A percentile compares a stretch with the other conserved stretches of the same genome.
These are phyloP conservation scores for Brachypalpus laphriformis DNA, from an alignment of 2,888 invertebrate species.

Conservation along the genomic window DNA sequence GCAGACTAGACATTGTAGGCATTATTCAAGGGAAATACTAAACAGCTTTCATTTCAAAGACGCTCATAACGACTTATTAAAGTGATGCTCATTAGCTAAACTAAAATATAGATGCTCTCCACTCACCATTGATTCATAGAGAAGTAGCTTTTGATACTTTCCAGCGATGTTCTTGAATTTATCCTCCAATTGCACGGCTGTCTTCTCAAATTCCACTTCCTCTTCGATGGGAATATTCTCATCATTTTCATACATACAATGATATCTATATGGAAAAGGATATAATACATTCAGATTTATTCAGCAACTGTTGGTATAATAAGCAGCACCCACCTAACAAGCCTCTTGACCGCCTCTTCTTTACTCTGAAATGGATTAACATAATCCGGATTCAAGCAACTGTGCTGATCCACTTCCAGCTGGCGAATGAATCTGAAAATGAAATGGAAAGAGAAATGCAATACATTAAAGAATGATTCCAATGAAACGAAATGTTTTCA, in stretches of 20 bases:
- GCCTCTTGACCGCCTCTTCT: slow-evolving; percentile 89
- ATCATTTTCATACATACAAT: slow-evolving; percentile 86
- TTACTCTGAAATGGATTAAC: slow-evolving; percentile 88
- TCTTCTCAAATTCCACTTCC: slow-evolving; percentile 88
- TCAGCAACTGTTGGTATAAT: background rate
- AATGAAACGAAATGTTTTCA: slow-evolving; percentile 44
- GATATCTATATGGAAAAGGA: slow-evolving; percentile 84
- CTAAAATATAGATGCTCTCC: too few species aligned
- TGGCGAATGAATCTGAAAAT: slow-evolving; percentile 88
- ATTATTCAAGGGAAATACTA: too few species aligned
- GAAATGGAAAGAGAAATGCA: slow-evolving; percentile 51
- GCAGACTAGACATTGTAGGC: too few species aligned
- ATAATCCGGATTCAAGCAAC: slow-evolving; percentile 89
- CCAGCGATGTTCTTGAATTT: slow-evolving; percentile 89
- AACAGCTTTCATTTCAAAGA: too few species aligned
- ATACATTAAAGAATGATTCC: slow-evolving; percentile 50
- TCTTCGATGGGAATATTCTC: slow-evolving; percentile 87
- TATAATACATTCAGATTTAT: background rate
- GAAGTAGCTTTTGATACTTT: slow-evolving; percentile 88
- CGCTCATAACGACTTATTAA: too few species aligned
- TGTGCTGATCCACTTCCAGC: slow-evolving; percentile 89
- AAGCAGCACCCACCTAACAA: slow-evolving; percentile 84
- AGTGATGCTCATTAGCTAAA: too few species aligned
- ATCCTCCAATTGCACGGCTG: slow-evolving; percentile 87
- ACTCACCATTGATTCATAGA: slow-evolving; percentile 91